Evolutionary conservation across 1,140 invertebrate species (phyloP).

Genomic region (Melitaea cinxia): DNA sequence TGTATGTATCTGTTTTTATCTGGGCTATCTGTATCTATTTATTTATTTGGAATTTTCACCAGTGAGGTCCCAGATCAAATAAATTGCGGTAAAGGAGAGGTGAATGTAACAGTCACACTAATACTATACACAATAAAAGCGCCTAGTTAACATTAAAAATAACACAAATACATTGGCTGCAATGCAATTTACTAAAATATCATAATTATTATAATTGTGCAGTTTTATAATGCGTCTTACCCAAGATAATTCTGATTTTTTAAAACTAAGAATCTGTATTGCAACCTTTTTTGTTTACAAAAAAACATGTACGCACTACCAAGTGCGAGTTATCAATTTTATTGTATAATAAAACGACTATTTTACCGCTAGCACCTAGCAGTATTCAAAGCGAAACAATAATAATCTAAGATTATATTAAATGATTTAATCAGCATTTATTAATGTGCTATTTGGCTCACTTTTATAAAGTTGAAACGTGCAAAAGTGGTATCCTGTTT

Average conservation of each 20-base stretch:
- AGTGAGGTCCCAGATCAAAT: neutral
- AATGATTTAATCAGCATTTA: too few species aligned
- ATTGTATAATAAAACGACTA: conserved; percentile 79
- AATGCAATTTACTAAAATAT: conserved; percentile 70
- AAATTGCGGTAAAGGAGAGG: conserved; percentile 42
- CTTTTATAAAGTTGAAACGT: conserved; percentile 56
- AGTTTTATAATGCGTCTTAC: conserved; percentile 59
- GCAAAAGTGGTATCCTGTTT: conserved; percentile 35
- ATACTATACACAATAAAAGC: conserved; percentile 78
- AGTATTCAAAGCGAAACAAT: conserved; percentile 76
- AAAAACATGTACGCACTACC: conserved; percentile 71
- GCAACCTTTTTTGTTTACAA: conserved; percentile 26
- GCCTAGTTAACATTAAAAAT: conserved; percentile 76
- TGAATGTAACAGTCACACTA: conserved; percentile 58
- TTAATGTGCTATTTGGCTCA: too few species aligned
- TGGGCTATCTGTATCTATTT: too few species aligned
- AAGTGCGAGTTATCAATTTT: conserved; percentile 73
- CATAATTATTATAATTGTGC: conserved; percentile 64
- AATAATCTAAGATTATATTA: conserved; percentile 61
- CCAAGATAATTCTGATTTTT: conserved; percentile 32
- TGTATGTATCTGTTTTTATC: too few species aligned
- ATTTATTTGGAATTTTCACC: too few species aligned
- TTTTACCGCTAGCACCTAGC: conserved; percentile 79
- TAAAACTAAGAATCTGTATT: conserved; percentile 25
- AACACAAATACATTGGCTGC: conserved; percentile 70